Conservation (phyloP, 2,797 vertebrate genomes). For the Acanthurus tractus region DNA sequence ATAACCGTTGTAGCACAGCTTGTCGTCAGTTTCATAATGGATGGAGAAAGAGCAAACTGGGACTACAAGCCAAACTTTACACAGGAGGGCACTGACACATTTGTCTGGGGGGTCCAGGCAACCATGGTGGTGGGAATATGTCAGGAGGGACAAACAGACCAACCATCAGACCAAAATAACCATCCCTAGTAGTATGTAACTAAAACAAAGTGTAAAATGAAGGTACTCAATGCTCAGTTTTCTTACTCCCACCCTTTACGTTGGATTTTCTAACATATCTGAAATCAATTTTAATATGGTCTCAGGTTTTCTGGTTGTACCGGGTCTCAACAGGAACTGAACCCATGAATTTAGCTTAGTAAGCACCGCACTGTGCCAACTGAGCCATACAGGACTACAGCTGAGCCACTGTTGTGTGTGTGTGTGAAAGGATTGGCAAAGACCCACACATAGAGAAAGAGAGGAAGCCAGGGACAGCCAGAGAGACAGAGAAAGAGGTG, state of each 20-base stretch:
- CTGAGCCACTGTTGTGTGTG: slow-evolving; percentile 39
- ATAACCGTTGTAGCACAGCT: too few relatives aligned
- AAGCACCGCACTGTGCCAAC: slow-evolving; percentile 57
- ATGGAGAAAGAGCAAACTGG: too few relatives aligned
- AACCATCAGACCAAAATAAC: not conserved
- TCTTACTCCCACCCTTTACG: slow-evolving; percentile 11
- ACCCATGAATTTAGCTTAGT: slow-evolving; percentile 63
- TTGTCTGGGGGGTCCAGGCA: too few relatives aligned
- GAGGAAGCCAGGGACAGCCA: not conserved
- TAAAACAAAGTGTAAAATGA: not conserved
- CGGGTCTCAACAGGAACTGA: slow-evolving; percentile 47
- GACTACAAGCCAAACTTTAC: too few relatives aligned
- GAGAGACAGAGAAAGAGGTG: slow-evolving; percentile 44
- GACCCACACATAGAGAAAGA: slow-evolving; percentile 29
- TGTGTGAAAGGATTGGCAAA: slow-evolving; percentile 11
- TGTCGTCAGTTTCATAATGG: too few relatives aligned
- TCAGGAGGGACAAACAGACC: not conserved
- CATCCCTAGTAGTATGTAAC: not conserved
- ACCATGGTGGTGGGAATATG: not conserved
- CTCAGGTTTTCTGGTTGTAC: slow-evolving; percentile 28
- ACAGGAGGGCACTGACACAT: too few relatives aligned
- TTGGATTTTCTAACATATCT: slow-evolving; percentile 22
- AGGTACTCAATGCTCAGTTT: not conserved
- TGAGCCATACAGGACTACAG: slow-evolving; percentile 59
- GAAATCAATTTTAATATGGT: slow-evolving; percentile 47